These are phyloP conservation scores for Anseranas semipalmata DNA, from an alignment of 2,113 vertebrate genomes.

Conservation along the genomic window DNA sequence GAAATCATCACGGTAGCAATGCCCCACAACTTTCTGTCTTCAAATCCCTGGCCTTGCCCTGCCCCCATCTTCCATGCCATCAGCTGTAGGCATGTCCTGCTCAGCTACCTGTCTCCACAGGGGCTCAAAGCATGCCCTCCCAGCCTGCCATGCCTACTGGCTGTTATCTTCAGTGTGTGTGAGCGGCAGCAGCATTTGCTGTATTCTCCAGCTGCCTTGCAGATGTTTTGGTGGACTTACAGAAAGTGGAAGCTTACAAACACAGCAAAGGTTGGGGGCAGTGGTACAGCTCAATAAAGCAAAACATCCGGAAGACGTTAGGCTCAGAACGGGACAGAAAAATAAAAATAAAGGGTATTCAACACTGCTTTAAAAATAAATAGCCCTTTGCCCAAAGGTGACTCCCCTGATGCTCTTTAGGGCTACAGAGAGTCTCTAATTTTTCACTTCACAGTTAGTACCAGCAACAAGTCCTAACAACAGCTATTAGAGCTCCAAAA, in stretches of 20 bases:
- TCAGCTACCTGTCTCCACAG: neutral
- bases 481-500: neutral
- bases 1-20: neutral
- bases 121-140: neutral
- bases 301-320: neutral
- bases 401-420: neutral
- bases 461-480: neutral
- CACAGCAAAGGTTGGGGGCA: neutral
- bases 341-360: neutral
- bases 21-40: neutral
- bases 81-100: neutral
- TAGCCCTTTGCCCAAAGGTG: neutral
- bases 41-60: neutral
- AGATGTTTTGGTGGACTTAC: neutral
- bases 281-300: neutral
- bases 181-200: neutral
- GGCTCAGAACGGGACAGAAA: neutral
- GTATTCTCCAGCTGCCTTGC: neutral
- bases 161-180: neutral
- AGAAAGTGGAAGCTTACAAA: neutral
- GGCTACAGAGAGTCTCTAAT: neutral
- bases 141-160: neutral
- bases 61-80: neutral
- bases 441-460: neutral
- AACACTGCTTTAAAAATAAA: neutral